Evolutionary conservation across 2,888 invertebrate species (phyloP).

Genomic region (Drosophila quinaria): DNA sequence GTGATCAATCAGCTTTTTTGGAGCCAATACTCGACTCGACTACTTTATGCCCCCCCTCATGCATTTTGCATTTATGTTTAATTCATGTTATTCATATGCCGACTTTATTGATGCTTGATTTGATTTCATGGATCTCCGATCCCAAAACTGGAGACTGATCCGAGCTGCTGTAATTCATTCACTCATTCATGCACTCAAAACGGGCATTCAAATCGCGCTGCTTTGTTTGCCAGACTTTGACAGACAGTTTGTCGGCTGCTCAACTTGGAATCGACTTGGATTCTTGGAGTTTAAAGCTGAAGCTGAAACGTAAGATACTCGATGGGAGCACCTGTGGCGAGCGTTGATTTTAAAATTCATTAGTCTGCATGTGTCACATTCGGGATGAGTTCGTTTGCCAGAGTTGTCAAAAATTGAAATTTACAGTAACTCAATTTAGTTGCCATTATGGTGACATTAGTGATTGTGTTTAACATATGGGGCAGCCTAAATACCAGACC

Average conservation of each 20-base stretch:
- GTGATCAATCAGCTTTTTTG: slow-evolving; percentile 62
- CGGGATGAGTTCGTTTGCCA: slow-evolving; percentile 54
- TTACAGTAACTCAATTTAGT: slow-evolving; percentile 69
- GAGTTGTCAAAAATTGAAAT: slow-evolving; percentile 61
- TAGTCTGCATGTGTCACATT: slow-evolving; percentile 84
- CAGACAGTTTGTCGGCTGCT: slow-evolving; percentile 78
- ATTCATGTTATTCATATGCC: slow-evolving; percentile 82
- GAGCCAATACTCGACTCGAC: slow-evolving; percentile 14
- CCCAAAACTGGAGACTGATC: slow-evolving; percentile 10
- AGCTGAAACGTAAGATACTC: slow-evolving; percentile 1
- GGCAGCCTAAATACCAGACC: slow-evolving; percentile 31
- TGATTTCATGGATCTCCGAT: slow-evolving; percentile 55
- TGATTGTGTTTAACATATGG: slow-evolving; percentile 28
- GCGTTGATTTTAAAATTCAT: slow-evolving; percentile 84
- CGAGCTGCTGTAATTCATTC: slow-evolving; percentile 75
- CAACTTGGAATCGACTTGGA: slow-evolving; percentile 6
- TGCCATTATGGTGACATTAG: slow-evolving; percentile 67
- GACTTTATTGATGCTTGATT: slow-evolving; percentile 80
- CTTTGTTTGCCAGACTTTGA: slow-evolving; percentile 65
- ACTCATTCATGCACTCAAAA: slow-evolving; percentile 83
- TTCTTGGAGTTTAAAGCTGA: not conserved
- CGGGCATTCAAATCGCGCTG: slow-evolving; percentile 71
- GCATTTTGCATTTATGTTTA: slow-evolving; percentile 82
- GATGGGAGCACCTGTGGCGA: slow-evolving; percentile 75
- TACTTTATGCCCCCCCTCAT: slow-evolving; percentile 1